Evolutionary conservation across 2,888 invertebrate species (phyloP).

Genomic region (Cryptosula pallasiana): DNA sequence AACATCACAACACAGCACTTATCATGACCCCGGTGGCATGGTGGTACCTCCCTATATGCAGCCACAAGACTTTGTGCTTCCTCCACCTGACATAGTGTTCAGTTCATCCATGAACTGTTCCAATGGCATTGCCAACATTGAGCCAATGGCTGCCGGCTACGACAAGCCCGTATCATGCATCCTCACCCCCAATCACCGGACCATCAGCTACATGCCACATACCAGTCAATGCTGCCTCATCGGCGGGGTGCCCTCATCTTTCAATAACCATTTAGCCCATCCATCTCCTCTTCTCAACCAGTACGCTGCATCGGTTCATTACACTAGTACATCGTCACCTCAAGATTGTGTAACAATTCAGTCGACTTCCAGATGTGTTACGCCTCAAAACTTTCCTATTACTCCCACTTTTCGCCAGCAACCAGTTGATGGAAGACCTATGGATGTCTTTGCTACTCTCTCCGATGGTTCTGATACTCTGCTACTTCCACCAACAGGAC

Average conservation of each 20-base stretch:
- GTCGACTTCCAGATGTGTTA: neutral
- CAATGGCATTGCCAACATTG: neutral
- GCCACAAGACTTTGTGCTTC: neutral
- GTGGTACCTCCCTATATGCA: neutral
- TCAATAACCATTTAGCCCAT: neutral
- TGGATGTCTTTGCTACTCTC: neutral
- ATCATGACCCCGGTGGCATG: neutral
- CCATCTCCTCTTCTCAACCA: neutral
- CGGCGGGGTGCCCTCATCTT: neutral
- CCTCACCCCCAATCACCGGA: neutral
- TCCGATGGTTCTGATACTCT: neutral
- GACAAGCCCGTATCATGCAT: neutral
- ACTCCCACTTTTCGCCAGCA: neutral
- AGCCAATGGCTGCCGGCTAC: neutral
- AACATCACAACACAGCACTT: neutral
- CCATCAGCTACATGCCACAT: neutral
- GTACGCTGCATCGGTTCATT: neutral
- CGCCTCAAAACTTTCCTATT: neutral
- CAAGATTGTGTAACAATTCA: neutral
- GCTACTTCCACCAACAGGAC: neutral
- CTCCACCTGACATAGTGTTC: neutral
- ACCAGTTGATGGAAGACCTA: neutral
- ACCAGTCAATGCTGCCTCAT: too few species aligned
- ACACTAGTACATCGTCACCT: neutral
- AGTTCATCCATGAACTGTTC: neutral